These are phyloP conservation scores for Drosophila demipolita DNA, from an alignment of 2,888 invertebrate species.

Conservation along the genomic window DNA sequence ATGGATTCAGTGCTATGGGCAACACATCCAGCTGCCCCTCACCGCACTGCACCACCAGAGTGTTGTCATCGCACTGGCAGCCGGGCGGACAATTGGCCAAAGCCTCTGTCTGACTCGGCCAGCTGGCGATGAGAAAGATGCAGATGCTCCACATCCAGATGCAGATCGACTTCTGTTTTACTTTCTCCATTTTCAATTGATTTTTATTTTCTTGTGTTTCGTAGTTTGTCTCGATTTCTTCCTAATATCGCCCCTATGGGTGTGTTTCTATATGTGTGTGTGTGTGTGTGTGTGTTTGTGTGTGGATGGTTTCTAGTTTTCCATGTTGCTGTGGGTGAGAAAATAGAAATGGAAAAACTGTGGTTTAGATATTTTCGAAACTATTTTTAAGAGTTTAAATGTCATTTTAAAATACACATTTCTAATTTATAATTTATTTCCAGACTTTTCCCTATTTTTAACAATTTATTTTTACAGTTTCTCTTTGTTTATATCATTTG, in stretches of 20 bases:
- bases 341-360: constrained; percentile 18
- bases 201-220: constrained; percentile 13
- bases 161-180: constrained; percentile 49
- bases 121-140: constrained; percentile 37
- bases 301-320: constrained; percentile 50
- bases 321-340: constrained; percentile 60
- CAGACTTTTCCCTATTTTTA: background rate
- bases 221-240: constrained; percentile 20
- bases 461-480: constrained; percentile 1
- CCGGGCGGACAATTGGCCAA: constrained; percentile 92
- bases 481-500: constrained; percentile 5
- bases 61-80: constrained; percentile 96
- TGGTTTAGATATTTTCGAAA: constrained; percentile 31
- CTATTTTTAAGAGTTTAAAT: constrained; percentile 28
- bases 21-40: constrained; percentile 94
- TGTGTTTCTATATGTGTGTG: constrained; percentile 5
- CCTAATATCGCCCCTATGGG: constrained; percentile 22
- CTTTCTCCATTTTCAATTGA: constrained; percentile 10
- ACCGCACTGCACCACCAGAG: constrained; percentile 93
- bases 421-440: background rate
- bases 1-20: constrained; percentile 96
- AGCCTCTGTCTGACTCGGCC: constrained; percentile 49
- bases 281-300: constrained; percentile 17
- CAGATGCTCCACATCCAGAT: constrained; percentile 44
- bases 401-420: constrained; percentile 5